Evolutionary conservation across 1,140 invertebrate genomes (phyloP).

Genomic region (Tetramorium parvispinum): DNA sequence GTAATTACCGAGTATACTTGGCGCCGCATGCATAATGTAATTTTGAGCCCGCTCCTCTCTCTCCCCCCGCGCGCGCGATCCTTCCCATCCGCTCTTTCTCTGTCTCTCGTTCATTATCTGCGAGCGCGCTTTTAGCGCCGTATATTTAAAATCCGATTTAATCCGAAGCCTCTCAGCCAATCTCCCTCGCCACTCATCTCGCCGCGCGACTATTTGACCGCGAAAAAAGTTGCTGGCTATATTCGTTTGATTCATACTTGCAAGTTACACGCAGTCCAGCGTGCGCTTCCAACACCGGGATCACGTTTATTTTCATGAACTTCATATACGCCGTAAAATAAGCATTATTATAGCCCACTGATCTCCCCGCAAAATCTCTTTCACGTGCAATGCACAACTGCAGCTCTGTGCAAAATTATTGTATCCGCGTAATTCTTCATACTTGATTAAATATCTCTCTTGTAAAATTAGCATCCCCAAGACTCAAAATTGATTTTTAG

Average conservation of each 20-base stretch:
- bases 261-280: background rate
- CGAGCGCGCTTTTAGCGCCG: constrained; percentile 21
- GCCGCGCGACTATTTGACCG: background rate
- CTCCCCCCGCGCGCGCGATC: no score
- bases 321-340: constrained; percentile 19
- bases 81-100: background rate
- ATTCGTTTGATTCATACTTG: constrained; percentile 10
- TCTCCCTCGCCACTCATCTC: constrained; percentile 26
- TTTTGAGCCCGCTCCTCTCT: constrained; percentile 53
- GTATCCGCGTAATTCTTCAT: background rate
- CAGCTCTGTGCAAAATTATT: background rate
- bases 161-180: constrained; percentile 20
- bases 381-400: background rate
- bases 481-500: no score
- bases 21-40: constrained; percentile 75
- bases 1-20: constrained; percentile 75
- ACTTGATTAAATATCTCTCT: background rate
- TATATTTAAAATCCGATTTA: constrained; percentile 69
- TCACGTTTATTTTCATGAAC: background rate
- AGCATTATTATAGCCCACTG: background rate
- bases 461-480: background rate
- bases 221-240: constrained; percentile 15
- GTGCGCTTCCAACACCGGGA: background rate
- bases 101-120: constrained; percentile 5
- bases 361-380: constrained; percentile 7